These are phyloP conservation scores for Torymus auratus DNA, from an alignment of 2,888 invertebrate species.

Conservation along the genomic window DNA sequence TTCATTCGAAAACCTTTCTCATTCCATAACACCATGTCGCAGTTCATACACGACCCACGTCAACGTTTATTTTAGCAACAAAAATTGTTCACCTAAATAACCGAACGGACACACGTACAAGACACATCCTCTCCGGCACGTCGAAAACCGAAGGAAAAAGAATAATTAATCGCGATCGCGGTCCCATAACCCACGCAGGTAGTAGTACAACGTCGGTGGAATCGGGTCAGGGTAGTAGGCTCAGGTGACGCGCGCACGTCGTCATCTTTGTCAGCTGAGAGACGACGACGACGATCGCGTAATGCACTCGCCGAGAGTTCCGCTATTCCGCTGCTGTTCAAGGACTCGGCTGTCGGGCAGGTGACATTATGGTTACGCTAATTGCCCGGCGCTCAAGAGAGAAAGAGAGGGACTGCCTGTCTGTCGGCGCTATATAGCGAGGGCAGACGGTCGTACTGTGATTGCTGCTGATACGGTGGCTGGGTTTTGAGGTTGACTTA, in stretches of 20 bases:
- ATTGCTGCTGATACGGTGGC: background rate
- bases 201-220: conserved; percentile 1
- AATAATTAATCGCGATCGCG: conserved; percentile 25
- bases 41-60: no score
- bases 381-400: conserved; percentile 21
- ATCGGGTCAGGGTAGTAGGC: conserved; percentile 40
- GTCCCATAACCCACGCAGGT: background rate
- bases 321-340: conserved; percentile 26
- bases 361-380: conserved; percentile 45
- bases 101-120: no score
- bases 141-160: background rate
- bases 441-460: background rate
- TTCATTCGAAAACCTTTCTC: no score
- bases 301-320: conserved; percentile 15
- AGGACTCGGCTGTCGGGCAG: conserved; percentile 8
- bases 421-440: background rate
- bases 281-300: background rate
- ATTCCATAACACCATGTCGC: no score
- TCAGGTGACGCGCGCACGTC: background rate
- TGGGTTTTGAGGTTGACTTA: no score
- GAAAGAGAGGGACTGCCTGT: no score
- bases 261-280: conserved; percentile 22
- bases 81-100: no score
- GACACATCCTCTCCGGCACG: background rate
- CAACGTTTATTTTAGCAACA: no score